Percentiles rank a stretch among this genome's conserved stretches.
phyloP scores from a whole-genome alignment of 2,797 vertebrate genomes.

The Aldrovandia affinis region DNA sequence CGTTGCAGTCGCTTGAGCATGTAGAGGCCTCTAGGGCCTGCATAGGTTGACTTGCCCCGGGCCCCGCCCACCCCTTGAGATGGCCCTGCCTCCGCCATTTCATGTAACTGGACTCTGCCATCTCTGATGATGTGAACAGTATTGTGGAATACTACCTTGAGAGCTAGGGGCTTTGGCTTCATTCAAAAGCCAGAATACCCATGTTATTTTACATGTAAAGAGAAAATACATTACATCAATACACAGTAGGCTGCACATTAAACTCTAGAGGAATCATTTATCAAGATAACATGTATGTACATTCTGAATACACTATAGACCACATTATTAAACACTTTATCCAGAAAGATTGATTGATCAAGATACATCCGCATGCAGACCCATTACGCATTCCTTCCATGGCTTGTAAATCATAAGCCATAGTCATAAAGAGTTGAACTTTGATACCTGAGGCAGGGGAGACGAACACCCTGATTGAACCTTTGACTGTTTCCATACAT shows the following conservation, averaged over 20 bases:
- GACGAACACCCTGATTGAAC: not conserved
- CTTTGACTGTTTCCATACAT: not conserved
- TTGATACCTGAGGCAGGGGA: not conserved
- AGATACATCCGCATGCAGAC: not conserved
- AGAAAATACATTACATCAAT: slow-evolving; percentile 27
- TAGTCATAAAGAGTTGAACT: slow-evolving; percentile 2
- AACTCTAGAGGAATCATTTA: not conserved
- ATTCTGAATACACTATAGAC: not conserved
- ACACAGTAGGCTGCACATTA: not conserved
- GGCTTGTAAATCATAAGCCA: not conserved
- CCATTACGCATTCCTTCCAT: slow-evolving; percentile 7
- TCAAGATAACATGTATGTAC: not conserved
- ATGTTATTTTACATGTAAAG: not conserved
- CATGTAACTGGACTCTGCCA: slow-evolving; percentile 28
- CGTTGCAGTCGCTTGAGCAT: too few relatives aligned
- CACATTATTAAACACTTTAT: not conserved
- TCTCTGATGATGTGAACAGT: slow-evolving; percentile 22
- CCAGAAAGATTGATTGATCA: not conserved
- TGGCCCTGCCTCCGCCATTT: slow-evolving; percentile 24
- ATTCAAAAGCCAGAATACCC: slow-evolving; percentile 40
- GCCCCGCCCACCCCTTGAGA: too few relatives aligned
- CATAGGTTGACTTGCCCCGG: too few relatives aligned
- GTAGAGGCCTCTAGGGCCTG: too few relatives aligned
- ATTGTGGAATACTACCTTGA: slow-evolving; percentile 41
- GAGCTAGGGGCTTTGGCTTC: slow-evolving; percentile 33